A percentile compares a stretch with the other conserved stretches of the same genome.
Evolutionary conservation across 1,140 invertebrate genomes (phyloP).

Genomic region (Sinella curviseta): DNA sequence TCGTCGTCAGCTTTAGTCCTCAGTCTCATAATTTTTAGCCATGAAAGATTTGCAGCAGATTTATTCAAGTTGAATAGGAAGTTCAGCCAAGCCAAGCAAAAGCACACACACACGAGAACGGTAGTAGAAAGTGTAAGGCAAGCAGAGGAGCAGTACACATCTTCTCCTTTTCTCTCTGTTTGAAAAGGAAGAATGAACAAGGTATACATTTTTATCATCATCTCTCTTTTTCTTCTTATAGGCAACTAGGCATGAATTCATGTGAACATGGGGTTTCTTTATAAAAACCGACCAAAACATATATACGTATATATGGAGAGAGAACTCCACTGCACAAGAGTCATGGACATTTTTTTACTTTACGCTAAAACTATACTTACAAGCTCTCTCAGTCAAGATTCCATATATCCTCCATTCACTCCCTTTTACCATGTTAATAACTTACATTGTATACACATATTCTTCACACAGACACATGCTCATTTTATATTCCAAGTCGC

Average conservation of each 20-base stretch:
- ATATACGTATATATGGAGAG: not conserved
- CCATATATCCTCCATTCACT: not conserved
- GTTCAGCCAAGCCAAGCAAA: constrained; percentile 22
- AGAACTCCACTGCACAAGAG: not conserved
- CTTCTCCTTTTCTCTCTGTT: no score
- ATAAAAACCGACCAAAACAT: constrained; percentile 10
- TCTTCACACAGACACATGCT: not conserved
- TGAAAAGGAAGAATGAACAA: not conserved
- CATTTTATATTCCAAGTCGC: not conserved
- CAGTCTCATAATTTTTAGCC: constrained; percentile 19
- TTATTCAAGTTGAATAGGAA: constrained; percentile 43
- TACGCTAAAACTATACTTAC: not conserved
- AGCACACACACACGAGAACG: not conserved
- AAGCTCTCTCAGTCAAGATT: not conserved
- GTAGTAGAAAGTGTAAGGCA: not conserved
- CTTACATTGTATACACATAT: not conserved
- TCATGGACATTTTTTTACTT: constrained; percentile 15
- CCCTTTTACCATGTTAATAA: not conserved
- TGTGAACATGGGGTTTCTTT: constrained; percentile 14
- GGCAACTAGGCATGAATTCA: not conserved
- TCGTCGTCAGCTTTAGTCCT: constrained; percentile 23
- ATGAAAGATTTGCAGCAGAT: constrained; percentile 45
- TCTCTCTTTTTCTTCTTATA: no score
- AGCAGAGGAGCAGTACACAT: not conserved
- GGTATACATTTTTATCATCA: not conserved